Conservation (phyloP, 2,113 vertebrate species). For the Chrysochloris asiatica region DNA sequence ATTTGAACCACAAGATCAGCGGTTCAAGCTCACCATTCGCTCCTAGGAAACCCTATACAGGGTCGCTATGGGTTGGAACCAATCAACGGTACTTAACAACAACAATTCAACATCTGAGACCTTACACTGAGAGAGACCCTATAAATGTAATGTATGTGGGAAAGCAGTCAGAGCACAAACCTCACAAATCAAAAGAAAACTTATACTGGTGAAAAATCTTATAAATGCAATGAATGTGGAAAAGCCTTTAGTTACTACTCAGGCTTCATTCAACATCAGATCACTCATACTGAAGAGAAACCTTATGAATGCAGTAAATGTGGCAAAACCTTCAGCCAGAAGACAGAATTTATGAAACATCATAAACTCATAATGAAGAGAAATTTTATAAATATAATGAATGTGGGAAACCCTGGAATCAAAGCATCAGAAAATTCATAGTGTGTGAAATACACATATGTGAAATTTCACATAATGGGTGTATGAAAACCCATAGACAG, state of each 20-base stretch:
- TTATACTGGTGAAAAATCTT: too few relatives aligned
- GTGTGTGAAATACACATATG: neutral
- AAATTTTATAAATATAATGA: neutral
- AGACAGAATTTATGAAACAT: neutral
- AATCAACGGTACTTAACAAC: too few relatives aligned
- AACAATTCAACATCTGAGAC: too few relatives aligned
- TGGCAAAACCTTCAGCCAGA: neutral
- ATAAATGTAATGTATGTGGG: neutral
- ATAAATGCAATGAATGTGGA: too few relatives aligned
- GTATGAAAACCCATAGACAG: neutral
- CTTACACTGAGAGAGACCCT: neutral
- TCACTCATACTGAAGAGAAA: too few relatives aligned
- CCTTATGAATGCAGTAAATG: too few relatives aligned
- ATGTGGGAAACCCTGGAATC: constrained; percentile 26
- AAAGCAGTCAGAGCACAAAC: neutral
- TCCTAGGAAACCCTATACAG: too few relatives aligned
- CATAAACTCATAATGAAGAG: neutral
- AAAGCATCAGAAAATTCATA: neutral
- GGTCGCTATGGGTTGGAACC: too few relatives aligned
- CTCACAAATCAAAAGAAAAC: neutral
- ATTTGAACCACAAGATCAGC: too few relatives aligned
- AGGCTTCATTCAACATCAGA: too few relatives aligned
- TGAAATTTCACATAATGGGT: neutral
- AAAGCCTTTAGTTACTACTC: too few relatives aligned
- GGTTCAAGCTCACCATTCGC: too few relatives aligned